Conservation (phyloP, 2,797 vertebrate species). For the Chelonia mydas region DNA sequence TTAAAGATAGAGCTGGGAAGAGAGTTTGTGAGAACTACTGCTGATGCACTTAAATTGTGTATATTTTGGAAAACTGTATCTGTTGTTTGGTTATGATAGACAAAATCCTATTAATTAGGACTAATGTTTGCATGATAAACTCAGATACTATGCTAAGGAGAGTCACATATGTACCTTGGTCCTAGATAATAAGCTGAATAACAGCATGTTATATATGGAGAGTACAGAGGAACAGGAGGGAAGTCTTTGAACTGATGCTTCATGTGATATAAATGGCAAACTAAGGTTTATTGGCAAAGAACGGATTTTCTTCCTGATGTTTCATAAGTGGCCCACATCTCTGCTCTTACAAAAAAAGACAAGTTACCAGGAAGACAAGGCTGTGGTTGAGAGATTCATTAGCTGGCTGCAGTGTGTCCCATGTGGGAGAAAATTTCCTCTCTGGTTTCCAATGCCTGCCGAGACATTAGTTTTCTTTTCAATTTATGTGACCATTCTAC, state of each 20-base stretch:
- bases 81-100: neutral
- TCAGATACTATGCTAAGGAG: neutral
- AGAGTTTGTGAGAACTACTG: neutral
- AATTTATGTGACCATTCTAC: constrained; percentile 71
- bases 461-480: constrained; percentile 72
- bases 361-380: constrained; percentile 39
- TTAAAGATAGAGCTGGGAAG: neutral
- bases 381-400: constrained; percentile 53
- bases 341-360: constrained; percentile 58
- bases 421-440: constrained; percentile 67
- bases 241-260: constrained; percentile 9
- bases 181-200: neutral
- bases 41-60: neutral
- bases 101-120: neutral
- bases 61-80: neutral
- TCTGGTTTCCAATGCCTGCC: constrained; percentile 67
- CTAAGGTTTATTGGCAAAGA: neutral
- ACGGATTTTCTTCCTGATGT: constrained; percentile 48
- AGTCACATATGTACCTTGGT: neutral
- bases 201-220: neutral
- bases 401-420: constrained; percentile 65
- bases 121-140: neutral
- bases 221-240: constrained; percentile 6
- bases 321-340: constrained; percentile 32
- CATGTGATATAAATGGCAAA: neutral